Evolutionary conservation across 2,888 invertebrate species (phyloP).

Genomic region (Steinernema carpocapsae): DNA sequence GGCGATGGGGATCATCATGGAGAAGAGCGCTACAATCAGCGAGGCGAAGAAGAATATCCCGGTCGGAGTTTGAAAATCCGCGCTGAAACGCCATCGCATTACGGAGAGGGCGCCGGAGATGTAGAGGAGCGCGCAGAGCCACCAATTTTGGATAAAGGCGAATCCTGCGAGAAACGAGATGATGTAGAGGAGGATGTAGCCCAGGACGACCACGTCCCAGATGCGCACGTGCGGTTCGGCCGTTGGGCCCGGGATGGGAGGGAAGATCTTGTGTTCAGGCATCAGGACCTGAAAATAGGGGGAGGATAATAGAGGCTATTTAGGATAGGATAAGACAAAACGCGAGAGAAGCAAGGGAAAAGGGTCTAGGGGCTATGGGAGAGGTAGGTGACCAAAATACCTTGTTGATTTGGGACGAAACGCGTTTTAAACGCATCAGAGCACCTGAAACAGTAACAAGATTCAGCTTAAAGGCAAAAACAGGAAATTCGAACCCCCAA

Average conservation of each 20-base stretch:
- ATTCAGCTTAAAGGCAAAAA: too few species aligned
- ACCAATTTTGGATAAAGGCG: slow-evolving; percentile 11
- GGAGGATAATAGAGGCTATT: background rate
- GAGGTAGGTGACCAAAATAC: too few species aligned
- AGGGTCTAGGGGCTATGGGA: too few species aligned
- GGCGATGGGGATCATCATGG: slow-evolving; percentile 20
- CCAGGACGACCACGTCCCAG: slow-evolving; percentile 20
- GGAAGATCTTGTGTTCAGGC: slow-evolving; percentile 31
- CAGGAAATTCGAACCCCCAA: too few species aligned
- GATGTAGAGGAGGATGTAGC: slow-evolving; percentile 23
- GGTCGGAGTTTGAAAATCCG: slow-evolving; percentile 4
- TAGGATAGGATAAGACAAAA: background rate
- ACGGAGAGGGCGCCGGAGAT: slow-evolving; percentile 16
- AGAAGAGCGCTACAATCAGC: background rate
- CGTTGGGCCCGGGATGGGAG: slow-evolving; percentile 10
- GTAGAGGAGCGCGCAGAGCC: slow-evolving; percentile 26
- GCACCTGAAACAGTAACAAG: too few species aligned
- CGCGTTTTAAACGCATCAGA: too few species aligned
- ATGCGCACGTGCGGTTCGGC: background rate
- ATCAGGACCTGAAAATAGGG: slow-evolving; percentile 15
- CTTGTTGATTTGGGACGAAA: too few species aligned
- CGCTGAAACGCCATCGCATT: slow-evolving; percentile 17
- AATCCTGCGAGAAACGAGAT: background rate
- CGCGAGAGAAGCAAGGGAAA: too few species aligned
- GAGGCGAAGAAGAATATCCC: slow-evolving; percentile 23